Conservation (phyloP, 2,113 vertebrate species). For the Malurus elegans region DNA sequence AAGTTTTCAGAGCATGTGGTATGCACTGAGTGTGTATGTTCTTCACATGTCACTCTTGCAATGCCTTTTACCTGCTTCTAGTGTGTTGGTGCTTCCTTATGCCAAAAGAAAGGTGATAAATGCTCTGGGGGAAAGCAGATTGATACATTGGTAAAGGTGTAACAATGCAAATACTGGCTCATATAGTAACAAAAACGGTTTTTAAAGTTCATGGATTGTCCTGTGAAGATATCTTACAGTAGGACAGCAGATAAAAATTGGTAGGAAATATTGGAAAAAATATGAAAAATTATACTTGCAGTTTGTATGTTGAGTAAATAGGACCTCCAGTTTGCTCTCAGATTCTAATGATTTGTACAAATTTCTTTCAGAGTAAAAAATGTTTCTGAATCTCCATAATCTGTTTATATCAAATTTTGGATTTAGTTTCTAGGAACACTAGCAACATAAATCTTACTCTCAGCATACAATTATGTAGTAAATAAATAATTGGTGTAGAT, state of each 20-base stretch:
- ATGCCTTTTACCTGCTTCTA: background rate
- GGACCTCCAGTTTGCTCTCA: background rate
- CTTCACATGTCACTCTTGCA: background rate
- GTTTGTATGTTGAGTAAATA: background rate
- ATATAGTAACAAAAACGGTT: background rate
- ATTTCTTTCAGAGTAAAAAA: background rate
- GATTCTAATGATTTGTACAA: background rate
- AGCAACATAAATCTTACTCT: background rate
- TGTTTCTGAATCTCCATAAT: background rate
- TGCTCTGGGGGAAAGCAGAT: background rate
- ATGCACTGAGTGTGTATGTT: background rate
- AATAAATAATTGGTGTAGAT: background rate
- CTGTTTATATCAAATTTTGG: background rate
- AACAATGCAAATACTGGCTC: background rate
- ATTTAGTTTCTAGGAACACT: background rate
- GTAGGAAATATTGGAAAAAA: background rate
- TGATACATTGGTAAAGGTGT: background rate
- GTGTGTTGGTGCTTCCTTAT: background rate
- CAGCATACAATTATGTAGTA: background rate
- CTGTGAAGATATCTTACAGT: background rate
- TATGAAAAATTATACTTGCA: background rate
- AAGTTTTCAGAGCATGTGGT: background rate
- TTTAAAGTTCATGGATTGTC: background rate
- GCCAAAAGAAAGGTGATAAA: background rate
- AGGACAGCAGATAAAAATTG: background rate